Conservation (phyloP, 2,888 invertebrate species). For the Biston betularia region DNA sequence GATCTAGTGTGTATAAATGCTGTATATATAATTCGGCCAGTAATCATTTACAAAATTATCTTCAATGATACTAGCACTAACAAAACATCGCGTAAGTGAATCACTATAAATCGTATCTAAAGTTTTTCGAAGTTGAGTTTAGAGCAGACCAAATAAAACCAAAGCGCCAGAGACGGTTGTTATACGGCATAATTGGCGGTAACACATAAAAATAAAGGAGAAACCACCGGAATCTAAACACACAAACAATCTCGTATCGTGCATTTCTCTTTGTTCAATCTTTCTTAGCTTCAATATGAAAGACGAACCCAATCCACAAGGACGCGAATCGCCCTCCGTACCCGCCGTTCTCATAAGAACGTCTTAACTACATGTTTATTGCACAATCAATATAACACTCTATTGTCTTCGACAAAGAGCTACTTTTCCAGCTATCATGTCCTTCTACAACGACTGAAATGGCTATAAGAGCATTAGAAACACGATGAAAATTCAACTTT, state of each 20-base stretch:
- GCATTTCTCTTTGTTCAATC: constrained; percentile 58
- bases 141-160: constrained; percentile 2
- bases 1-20: too few species aligned
- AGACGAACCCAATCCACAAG: constrained; percentile 65
- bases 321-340: constrained; percentile 55
- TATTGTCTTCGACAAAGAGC: constrained; percentile 56
- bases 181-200: constrained; percentile 31
- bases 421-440: constrained; percentile 49
- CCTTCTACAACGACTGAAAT: constrained; percentile 41
- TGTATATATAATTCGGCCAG: too few species aligned
- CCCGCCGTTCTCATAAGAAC: constrained; percentile 46
- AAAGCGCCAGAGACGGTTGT: constrained; percentile 16
- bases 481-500: constrained; percentile 66
- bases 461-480: constrained; percentile 51
- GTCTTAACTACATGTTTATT: constrained; percentile 54
- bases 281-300: constrained; percentile 68
- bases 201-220: constrained; percentile 33
- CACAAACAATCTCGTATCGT: constrained; percentile 54
- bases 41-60: too few species aligned
- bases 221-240: constrained; percentile 46
- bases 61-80: too few species aligned
- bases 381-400: constrained; percentile 59
- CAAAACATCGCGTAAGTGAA: neutral
- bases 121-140: neutral
- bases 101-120: neutral